Percentiles rank a stretch among this genome's conserved stretches.
phyloP scores from a whole-genome alignment of 2,888 invertebrate species.

The Drosophila incognita region DNA sequence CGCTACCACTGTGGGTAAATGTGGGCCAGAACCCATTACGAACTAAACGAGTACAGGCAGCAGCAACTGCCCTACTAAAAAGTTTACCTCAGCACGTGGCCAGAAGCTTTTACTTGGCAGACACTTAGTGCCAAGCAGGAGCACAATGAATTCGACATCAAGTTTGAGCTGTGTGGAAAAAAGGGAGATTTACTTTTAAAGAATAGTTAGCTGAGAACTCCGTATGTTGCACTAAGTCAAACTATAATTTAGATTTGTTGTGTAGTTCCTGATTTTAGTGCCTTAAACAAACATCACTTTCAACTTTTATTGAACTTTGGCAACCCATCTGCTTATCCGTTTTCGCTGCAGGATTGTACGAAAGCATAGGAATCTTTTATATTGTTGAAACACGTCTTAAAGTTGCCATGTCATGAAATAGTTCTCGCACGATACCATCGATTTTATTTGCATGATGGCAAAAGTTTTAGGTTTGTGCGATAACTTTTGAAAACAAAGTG shows the following conservation, averaged over 20 bases:
- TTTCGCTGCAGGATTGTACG: background rate
- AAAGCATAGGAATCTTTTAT: background rate
- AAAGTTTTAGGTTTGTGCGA: slow-evolving; percentile 13
- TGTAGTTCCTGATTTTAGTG: background rate
- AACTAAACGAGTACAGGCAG: background rate
- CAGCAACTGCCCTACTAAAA: slow-evolving; percentile 18
- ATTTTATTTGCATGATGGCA: slow-evolving; percentile 17
- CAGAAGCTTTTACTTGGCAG: slow-evolving; percentile 23
- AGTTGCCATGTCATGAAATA: background rate
- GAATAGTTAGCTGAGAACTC: background rate
- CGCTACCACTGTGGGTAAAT: slow-evolving; percentile 1
- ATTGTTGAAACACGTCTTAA: background rate
- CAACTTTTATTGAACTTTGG: background rate
- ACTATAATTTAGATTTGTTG: background rate
- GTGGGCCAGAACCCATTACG: slow-evolving; percentile 8
- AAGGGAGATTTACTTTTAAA: background rate
- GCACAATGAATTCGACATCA: slow-evolving; percentile 13
- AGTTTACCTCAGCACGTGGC: slow-evolving; percentile 25
- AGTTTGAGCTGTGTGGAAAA: slow-evolving; percentile 1
- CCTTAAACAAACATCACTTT: background rate
- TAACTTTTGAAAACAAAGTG: slow-evolving; percentile 14
- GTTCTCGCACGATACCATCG: background rate
- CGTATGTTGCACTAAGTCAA: background rate
- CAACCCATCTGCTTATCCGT: background rate
- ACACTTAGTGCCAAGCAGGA: slow-evolving; percentile 21